These are phyloP conservation scores for Psilopsiagon aymara DNA, from an alignment of 2,113 vertebrate species.

Conservation along the genomic window DNA sequence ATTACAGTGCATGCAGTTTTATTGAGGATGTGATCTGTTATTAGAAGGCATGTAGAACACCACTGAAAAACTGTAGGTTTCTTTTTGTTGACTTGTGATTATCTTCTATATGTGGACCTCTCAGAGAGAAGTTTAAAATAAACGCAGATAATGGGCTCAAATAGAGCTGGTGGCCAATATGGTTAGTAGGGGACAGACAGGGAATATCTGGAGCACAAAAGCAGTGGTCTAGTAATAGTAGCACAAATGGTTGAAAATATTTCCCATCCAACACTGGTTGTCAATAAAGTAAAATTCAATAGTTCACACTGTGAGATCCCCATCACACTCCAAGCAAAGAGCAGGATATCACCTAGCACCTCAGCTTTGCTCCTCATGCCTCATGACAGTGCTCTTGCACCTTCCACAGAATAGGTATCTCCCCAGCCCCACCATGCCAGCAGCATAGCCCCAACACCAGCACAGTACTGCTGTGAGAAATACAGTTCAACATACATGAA, in stretches of 20 bases:
- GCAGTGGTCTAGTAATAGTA: not conserved
- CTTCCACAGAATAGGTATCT: not conserved
- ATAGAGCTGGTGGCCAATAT: not conserved
- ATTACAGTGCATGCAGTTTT: not conserved
- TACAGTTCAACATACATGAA: not conserved
- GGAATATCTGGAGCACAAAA: not conserved
- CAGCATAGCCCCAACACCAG: not conserved
- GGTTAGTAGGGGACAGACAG: not conserved
- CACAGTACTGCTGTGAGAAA: not conserved
- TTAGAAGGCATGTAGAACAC: not conserved
- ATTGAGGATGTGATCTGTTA: not conserved
- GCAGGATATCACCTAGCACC: not conserved
- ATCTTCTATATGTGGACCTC: not conserved
- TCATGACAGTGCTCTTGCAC: not conserved
- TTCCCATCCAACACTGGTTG: not conserved
- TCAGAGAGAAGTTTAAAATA: constrained; percentile 8
- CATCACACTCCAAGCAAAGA: not conserved
- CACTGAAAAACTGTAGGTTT: not conserved
- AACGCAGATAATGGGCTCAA: not conserved
- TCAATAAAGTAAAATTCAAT: not conserved
- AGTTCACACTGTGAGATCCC: not conserved
- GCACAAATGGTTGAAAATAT: not conserved
- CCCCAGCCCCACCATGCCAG: not conserved
- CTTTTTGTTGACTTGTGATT: not conserved
- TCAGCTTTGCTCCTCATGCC: not conserved